Conservation (phyloP, 2,113 vertebrate genomes). For the Neotoma lepida region DNA sequence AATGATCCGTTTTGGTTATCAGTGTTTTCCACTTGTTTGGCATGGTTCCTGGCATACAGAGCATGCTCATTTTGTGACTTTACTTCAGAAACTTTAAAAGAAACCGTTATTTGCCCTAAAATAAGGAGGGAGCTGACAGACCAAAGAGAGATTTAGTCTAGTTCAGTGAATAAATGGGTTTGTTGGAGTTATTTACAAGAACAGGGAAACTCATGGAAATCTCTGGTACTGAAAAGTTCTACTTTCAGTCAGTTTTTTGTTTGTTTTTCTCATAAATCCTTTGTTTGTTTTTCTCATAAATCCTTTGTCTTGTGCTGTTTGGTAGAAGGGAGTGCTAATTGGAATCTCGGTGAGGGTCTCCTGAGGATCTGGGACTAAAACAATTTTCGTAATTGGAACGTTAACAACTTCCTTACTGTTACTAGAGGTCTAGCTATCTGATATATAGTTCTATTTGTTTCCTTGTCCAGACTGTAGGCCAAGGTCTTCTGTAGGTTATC, state of each 20-base stretch:
- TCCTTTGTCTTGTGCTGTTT: too few species aligned
- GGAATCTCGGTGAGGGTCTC: not conserved
- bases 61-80: not conserved
- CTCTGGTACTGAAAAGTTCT: not conserved
- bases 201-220: not conserved
- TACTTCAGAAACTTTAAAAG: not conserved
- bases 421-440: not conserved
- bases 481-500: not conserved
- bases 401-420: not conserved
- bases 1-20: not conserved
- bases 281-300: not conserved
- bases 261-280: not conserved
- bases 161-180: not conserved
- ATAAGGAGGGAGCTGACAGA: not conserved
- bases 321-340: not conserved
- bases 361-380: not conserved
- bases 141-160: not conserved
- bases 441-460: not conserved
- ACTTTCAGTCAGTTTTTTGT: not conserved
- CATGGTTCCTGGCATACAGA: not conserved
- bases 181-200: not conserved
- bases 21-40: not conserved
- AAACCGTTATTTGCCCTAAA: not conserved
- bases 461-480: not conserved
- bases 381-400: not conserved